Conservation (phyloP, 2,113 vertebrate species). For the Ovis canadensis region DNA sequence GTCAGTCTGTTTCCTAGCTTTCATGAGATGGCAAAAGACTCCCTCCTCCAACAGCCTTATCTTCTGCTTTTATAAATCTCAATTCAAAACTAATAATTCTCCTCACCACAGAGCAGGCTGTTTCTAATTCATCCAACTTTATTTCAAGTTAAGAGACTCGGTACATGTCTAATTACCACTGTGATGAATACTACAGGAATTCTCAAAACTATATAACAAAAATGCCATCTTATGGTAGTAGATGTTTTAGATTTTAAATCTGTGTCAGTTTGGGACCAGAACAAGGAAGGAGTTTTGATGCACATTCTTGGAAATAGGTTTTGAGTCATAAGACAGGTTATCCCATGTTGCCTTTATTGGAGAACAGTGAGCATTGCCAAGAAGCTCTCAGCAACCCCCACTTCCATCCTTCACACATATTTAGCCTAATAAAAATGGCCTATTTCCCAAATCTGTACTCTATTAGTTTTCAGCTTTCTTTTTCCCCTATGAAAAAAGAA, state of each 20-base stretch:
- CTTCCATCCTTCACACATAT: neutral
- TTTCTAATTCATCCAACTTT: neutral
- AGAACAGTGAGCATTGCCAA: neutral
- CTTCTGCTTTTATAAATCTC: neutral
- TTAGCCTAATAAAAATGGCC: neutral
- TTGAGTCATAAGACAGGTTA: neutral
- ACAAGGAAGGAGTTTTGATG: neutral
- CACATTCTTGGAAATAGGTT: neutral
- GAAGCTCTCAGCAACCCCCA: rapidly evolving
- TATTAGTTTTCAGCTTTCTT: neutral
- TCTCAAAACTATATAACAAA: neutral
- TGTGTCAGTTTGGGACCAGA: neutral
- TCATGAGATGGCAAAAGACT: neutral
- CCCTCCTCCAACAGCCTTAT: neutral
- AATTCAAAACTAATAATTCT: neutral
- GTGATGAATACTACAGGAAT: neutral
- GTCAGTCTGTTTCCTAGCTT: neutral
- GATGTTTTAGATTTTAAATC: neutral
- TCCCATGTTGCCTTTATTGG: neutral
- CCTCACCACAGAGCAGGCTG: neutral
- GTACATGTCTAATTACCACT: neutral
- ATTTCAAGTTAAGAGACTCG: neutral
- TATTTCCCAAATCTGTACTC: neutral
- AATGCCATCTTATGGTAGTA: neutral
- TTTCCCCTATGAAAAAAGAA: neutral